Conservation (phyloP, 2,797 vertebrate species). For the Artibeus lituratus region DNA sequence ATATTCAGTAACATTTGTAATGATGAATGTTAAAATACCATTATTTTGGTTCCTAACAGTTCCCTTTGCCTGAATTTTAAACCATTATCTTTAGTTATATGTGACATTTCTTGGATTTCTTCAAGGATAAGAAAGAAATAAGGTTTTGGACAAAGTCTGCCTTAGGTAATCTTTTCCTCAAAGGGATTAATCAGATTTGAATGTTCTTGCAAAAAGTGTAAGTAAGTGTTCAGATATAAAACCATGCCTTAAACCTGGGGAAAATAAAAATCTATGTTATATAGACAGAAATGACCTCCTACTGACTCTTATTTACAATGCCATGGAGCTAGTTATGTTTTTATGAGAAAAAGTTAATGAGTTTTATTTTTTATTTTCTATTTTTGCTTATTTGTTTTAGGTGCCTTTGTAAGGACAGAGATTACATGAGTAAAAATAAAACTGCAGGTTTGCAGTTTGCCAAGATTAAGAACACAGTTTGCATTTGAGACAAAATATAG, state of each 20-base stretch:
- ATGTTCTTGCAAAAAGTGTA: not conserved
- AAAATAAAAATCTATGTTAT: not conserved
- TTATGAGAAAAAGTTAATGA: not conserved
- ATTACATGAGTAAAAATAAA: not conserved
- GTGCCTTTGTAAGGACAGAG: not conserved
- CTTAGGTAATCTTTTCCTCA: not conserved
- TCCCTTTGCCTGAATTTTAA: conserved; percentile 12
- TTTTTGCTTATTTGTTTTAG: not conserved
- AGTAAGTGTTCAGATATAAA: not conserved
- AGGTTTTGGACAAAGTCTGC: not conserved
- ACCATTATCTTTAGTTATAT: not conserved
- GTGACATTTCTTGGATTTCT: not conserved
- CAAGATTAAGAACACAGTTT: conserved; percentile 37
- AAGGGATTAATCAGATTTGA: conserved; percentile 24
- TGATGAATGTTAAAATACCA: not conserved
- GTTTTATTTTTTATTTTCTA: not conserved
- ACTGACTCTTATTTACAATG: not conserved
- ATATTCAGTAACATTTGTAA: not conserved
- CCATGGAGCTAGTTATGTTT: not conserved
- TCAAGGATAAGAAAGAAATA: not conserved
- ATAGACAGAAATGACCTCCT: not conserved
- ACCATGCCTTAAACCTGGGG: not conserved
- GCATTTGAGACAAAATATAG: conserved; percentile 54
- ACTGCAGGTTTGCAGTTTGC: conserved; percentile 3
- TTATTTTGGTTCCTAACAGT: not conserved